Evolutionary conservation across 2,888 invertebrate genomes (phyloP), one percentile per base, ranked within the genome.

Genomic region (Drosophila paranaensis): DNA sequence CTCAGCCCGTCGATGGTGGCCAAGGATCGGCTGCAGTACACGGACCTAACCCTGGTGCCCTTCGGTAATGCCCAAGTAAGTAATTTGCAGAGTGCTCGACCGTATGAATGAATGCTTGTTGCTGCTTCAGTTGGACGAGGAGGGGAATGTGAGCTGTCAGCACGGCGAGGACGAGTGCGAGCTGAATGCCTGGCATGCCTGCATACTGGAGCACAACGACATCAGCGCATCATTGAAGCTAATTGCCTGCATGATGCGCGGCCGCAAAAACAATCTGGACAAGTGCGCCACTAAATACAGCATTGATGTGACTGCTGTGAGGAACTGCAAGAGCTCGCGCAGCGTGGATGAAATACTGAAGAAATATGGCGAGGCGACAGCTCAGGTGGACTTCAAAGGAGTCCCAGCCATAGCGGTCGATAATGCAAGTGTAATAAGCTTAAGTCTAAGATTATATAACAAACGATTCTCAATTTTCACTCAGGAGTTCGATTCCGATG

Each of bases 121-220:
- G 25, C 16, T 16, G 25, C n/a, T 43, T 0, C 39, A 83, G 83
- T 10, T 10, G 8, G 42, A 51, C 27, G 39, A 45, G 0, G 13
- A 43, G 13, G 83, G 72, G 3, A 56, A 71, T 13, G 68, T 92
- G 2, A 60, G 30, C 0, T 92, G 92, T 42, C 93, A 92, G 66
- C 93, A 93, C 65, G 92, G 92, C 0, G 51, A 14, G 3, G 37
- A 39, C 0, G 93, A 93, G 64, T 93, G 93, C 64, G 88, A 92
- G 33, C 60, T 90, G 20, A 93, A 93, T 82, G 92, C 93, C 6
- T 73, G 90, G 61, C 93, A 93, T 68, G 92, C 81, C 20, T 93
- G 93, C 64, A 90, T 93, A 20, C 83, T 93, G 57, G 92, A 93
- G 62, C 82, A 91, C 48, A 85, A 89, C 48, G 74, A 74, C 11